Base-by-base conservation (phyloP, 2,888 invertebrate species). In the Melanotus villosus region DNA sequence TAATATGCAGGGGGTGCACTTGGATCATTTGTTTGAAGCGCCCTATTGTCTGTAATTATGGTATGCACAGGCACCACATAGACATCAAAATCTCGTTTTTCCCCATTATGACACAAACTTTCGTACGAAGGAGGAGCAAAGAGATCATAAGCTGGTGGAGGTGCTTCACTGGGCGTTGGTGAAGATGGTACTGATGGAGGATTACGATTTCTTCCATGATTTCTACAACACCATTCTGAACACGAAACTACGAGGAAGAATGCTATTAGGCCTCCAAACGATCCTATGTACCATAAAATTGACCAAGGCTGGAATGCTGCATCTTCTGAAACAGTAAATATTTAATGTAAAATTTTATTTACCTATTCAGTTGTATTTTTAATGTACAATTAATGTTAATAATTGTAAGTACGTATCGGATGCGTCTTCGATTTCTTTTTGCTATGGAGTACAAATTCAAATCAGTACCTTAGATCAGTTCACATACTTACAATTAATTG, bases 81-180 rank as follows among this genome's bases (percentile, higher is more conserved):
- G 41, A 87, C 84, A 73, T 87, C 85, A 71, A 83, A 80, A 75
- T 86, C 83, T 32, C 80, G 80, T 70, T 86, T 84, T 70, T 86
- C 86, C 2, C 77, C 79, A 70, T 81, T 52, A n/a, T 34, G 21
- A 26, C 83, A 83, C 2, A 87, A 80, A 36, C 87, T 87, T 58
- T 87, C 86, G 80, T 88, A 88, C 1, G 87, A 84, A 1, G 88
- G 88, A 0, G 88, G 88, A 2, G 88, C 88, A 76, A 88, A 88
- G 6, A 87, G 80, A 68, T 88, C 87, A 78, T 88, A 88, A 0
- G 88, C 87, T 2, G 88, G 88, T 1, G 88, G 88, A 0, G 88
- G 88, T 1, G 66, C 47, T 57, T 70, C 71, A 38, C 14, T 58
- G 19, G 38, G 54, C 9, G 16, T 68, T 43, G 65, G 54, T 26